Evolutionary conservation across 1,140 invertebrate genomes (phyloP), one percentile per base, ranked within the genome.

Genomic region (Lucilia cuprina): DNA sequence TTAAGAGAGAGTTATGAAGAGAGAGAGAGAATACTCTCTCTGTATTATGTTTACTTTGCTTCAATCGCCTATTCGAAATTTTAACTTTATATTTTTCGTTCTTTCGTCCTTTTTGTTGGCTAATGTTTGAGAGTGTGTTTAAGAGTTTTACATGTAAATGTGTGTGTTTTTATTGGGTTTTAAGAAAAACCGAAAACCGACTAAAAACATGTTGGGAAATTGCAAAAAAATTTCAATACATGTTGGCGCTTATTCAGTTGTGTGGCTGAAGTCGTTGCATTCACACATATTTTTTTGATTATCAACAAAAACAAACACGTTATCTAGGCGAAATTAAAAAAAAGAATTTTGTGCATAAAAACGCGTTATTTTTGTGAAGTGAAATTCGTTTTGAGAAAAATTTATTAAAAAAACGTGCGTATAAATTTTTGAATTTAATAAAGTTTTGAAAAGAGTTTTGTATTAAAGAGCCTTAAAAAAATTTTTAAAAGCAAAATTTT

Each of bases 241-340:
- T 49, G 77, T 80, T 80, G 77, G 77, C 77, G 77, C 77, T 70
- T 80, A 80, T 80, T 80, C 77, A 80, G 77, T 80, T 80, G 77
- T 80, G 77, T 80, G 77, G 21, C 77, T 49, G 77, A 80, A 80
- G 77, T 80, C 77, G 77, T 80, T 80, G 77, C 77, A 80, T 21
- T 80, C 77, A 80, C 77, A 80, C 77, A 49, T 80, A 47, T 80
- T 80, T 77, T 77, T 74, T 80, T 80, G 77, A 80, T 14, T 60
- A 60, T 13, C 12, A 60, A 17, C 34, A 41, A 77, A 77, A 35
- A 49, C 12, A 80, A 80, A 21, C 77, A 49, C 41, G 74, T 77
- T 17, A 3, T 41, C 19, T 75, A 34, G 34, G 74, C 74, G 75
- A 49, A 80, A 80, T 8, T n/a, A n/a, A 41, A 0, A 75, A 74